Conservation (phyloP, 2,113 vertebrate genomes). For the Pomatorhinus ruficollis region DNA sequence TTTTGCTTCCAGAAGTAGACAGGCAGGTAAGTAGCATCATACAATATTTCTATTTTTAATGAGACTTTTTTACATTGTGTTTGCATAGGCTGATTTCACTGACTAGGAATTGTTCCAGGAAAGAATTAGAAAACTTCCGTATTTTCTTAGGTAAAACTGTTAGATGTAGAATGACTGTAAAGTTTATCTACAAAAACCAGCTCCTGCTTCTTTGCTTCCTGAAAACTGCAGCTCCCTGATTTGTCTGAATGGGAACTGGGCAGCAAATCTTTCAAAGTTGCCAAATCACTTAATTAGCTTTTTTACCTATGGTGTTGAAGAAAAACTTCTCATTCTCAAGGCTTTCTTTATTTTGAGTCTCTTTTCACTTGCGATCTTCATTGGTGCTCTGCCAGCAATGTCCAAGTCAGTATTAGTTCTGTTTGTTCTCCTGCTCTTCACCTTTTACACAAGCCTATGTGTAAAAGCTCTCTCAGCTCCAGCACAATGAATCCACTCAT, state of each 20-base stretch:
- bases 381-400: background rate
- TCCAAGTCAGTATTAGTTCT: background rate
- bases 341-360: background rate
- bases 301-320: background rate
- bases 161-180: background rate
- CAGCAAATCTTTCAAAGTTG: background rate
- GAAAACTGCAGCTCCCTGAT: background rate
- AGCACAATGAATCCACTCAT: background rate
- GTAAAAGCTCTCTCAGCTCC: background rate
- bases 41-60: constrained; percentile 10
- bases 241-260: background rate
- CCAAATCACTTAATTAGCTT: background rate
- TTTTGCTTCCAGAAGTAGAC: constrained; percentile 87
- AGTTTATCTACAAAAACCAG: background rate
- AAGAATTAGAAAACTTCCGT: background rate
- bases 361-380: background rate
- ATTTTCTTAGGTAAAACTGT: background rate
- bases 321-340: background rate
- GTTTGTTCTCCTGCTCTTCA: background rate
- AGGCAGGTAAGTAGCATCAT: constrained; percentile 80
- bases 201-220: background rate
- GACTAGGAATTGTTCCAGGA: background rate
- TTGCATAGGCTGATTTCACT: background rate
- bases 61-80: background rate
- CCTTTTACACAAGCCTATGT: fast-evolving